Evolutionary conservation across 2,113 vertebrate genomes (phyloP), one percentile per base, ranked within the genome.

Genomic region (Pterocles orientalis): DNA sequence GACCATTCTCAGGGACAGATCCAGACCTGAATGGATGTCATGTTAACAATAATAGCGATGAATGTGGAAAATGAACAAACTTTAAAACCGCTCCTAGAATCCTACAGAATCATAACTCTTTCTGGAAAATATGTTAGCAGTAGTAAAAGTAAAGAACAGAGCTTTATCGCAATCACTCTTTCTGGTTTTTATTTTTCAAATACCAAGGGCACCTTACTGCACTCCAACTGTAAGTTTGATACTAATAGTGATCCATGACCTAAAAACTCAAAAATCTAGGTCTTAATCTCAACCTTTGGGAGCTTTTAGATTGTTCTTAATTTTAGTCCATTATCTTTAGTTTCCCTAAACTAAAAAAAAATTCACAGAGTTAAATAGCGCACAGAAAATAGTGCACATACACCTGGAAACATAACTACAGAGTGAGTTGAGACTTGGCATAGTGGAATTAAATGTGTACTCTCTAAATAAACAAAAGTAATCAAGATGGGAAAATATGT

Each of bases 401-500:
- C 77, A 81, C 71, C 79, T 92, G 75, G 82, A 82, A 92, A 73
- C 20, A 47, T 33, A 60, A 83, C 58, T 58, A 62, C 77, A 47
- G 31, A 86, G n/a, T n/a, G 21, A 13, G 12, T 0, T 50, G 69
- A 88, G 70, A 39, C 26, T 65, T 69, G 62, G n/a, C 41, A 43
- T 2, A 47, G 39, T 25, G 36, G 69, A 95, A 82, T 82, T 85
- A 90, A 83, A 88, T 54, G 17, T 57, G 45, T 56, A 58, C 34
- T 66, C 60, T 58, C 54, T 41, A 90, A 85, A 88, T 51, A 93
- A 92, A 95, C 72, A 72, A 66, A 83, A 73, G 84, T 75, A 91
- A 96, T 92, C 87, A 90, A 75, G 82, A 93, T 54, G 25, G 33
- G 43, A 68, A 88, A 95, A 93, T n/a, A 86, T 29, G 71, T 76